phyloP scores from a whole-genome alignment of 2,113 vertebrate species.

The Prunella himalayana region DNA sequence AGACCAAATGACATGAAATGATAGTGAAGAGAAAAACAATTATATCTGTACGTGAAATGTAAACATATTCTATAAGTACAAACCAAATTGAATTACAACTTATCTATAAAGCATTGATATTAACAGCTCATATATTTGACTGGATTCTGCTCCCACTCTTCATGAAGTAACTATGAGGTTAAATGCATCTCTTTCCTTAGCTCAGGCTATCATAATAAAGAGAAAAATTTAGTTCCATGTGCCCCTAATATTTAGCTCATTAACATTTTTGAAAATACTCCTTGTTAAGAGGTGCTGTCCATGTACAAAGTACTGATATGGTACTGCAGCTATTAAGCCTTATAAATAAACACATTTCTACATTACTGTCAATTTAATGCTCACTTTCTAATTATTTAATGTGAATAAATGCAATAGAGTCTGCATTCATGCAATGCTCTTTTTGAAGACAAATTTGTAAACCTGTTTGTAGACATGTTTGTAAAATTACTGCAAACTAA shows the following conservation, averaged over 20 bases:
- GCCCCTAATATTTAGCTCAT: neutral
- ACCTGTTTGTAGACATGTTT: neutral
- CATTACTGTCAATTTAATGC: conserved; percentile 7
- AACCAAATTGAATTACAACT: neutral
- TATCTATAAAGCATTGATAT: neutral
- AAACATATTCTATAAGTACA: neutral
- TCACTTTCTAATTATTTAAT: conserved; percentile 51
- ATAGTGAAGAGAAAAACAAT: neutral
- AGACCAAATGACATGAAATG: neutral
- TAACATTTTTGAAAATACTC: neutral
- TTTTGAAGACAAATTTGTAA: neutral
- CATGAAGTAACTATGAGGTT: neutral
- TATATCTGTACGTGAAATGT: neutral
- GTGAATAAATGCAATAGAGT: conserved; percentile 16
- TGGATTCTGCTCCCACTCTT: neutral
- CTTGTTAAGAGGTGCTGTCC: neutral
- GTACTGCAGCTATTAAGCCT: neutral
- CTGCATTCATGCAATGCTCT: neutral
- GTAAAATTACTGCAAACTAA: conserved; percentile 24
- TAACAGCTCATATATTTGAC: neutral
- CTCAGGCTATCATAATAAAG: neutral
- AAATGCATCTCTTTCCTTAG: neutral
- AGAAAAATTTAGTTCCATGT: neutral
- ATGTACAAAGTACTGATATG: neutral
- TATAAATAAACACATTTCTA: conserved; percentile 31